phyloP scores from a whole-genome alignment of 2,797 vertebrate species.

The Danio aesculapii region DNA sequence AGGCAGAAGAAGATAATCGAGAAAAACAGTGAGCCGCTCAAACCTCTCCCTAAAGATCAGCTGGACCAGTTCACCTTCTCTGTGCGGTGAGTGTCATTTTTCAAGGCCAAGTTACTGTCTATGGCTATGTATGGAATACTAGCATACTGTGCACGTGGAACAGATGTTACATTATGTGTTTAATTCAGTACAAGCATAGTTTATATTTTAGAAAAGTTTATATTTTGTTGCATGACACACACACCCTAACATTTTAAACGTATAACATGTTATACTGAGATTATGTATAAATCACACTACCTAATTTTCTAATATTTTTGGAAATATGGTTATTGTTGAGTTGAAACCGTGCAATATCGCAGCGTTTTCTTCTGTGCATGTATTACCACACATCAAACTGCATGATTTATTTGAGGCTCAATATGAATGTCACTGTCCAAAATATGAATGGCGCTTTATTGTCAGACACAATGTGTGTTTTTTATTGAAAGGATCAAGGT shows the following conservation, averaged over 20 bases:
- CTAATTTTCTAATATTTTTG: constrained; percentile 19
- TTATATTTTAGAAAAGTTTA: not conserved
- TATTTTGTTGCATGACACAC: too few species aligned
- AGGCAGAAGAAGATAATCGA: constrained; percentile 81
- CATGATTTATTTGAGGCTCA: constrained; percentile 55
- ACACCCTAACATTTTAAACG: not conserved
- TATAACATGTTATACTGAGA: not conserved
- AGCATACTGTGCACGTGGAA: not conserved
- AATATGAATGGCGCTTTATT: constrained; percentile 52
- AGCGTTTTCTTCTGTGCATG: constrained; percentile 32
- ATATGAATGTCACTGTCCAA: constrained; percentile 47
- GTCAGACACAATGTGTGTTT: constrained; percentile 57
- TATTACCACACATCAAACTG: constrained; percentile 49
- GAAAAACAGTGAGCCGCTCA: constrained; percentile 61
- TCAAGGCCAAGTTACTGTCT: constrained; percentile 38
- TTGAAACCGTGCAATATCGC: constrained; percentile 6
- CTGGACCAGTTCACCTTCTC: constrained; percentile 82
- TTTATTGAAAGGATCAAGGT: constrained; percentile 61
- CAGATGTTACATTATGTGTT: not conserved
- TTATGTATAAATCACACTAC: constrained; percentile 11
- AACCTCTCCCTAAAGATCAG: constrained; percentile 74
- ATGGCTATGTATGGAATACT: constrained; percentile 6
- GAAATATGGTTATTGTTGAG: constrained; percentile 31
- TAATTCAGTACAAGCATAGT: not conserved
- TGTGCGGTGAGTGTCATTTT: constrained; percentile 77